Evolutionary conservation across 2,113 vertebrate genomes (phyloP), one percentile per base, ranked within the genome.

Genomic region (Cochlearius cochlearius): DNA sequence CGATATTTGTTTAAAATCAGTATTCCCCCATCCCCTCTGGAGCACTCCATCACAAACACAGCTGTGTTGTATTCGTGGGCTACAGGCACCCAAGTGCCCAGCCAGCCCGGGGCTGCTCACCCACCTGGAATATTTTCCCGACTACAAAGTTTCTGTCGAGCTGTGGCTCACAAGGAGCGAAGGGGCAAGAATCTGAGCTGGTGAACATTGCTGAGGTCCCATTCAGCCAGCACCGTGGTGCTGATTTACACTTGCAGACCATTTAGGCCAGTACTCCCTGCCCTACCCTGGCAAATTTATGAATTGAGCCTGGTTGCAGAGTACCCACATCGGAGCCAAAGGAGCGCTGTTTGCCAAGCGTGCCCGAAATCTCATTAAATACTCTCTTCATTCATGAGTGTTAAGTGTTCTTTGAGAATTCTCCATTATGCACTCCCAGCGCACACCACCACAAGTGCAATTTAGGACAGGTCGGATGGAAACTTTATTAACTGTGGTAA

Each of bases 261-360:
- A 9, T 71, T 79, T 27, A 78, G 66, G 20, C 29, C 30, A 20
- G 3, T 8, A 21, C 7, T 91, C 49, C 62, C 56, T 39, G 39
- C 36, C 53, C 36, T 38, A 15, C 53, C 36, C 59, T 22, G 30
- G 76, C 32, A 43, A 12, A 56, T 52, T 30, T 26, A 49, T 77
- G 58, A 94, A 87, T 76, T 38, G 60, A 85, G 45, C 22, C 72
- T 90, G 79, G 53, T 84, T 72, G 85, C 69, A 72, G 60, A 86
- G 53, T 9, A 66, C 5, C 34, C 27, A 19, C n/a, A 13, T 4
- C 29, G 30, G 86, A 88, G 72, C 30, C 53, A 39, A 64, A 71
- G 1, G 5, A 71, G 38, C 2, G 25, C 18, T 5, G 22, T 52
- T 82, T 43, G 39, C 69, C 17, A 30, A 50, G 60, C 43, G 60